Conservation (phyloP, 2,113 vertebrate genomes). For the Pseudorasbora parva region DNA sequence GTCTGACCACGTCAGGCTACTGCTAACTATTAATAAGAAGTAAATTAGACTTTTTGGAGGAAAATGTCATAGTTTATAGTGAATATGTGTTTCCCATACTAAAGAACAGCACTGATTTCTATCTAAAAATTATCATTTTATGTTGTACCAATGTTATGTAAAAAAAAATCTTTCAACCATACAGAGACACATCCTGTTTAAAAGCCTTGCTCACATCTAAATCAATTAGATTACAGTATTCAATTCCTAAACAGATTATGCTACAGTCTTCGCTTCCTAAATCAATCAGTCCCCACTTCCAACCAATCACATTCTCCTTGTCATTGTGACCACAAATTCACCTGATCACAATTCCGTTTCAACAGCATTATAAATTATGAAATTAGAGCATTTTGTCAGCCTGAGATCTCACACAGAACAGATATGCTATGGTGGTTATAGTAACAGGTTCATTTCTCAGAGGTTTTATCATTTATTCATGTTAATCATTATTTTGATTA, state of each 20-base stretch:
- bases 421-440: conserved; percentile 1
- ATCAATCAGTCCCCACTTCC: background rate
- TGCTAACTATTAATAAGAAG: too few species aligned
- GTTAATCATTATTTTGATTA: conserved; percentile 15
- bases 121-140: background rate
- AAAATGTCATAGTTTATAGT: too few species aligned
- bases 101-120: background rate
- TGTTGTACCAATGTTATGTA: background rate
- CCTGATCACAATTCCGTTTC: background rate
- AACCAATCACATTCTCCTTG: background rate
- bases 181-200: background rate
- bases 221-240: conserved; percentile 1
- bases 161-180: background rate
- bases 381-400: background rate
- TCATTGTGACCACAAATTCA: background rate
- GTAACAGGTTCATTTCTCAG: conserved; percentile 7
- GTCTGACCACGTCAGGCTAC: too few species aligned
- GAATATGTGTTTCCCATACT: background rate
- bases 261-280: conserved; percentile 2
- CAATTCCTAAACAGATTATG: background rate
- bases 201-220: conserved; percentile 7
- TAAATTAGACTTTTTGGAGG: too few species aligned
- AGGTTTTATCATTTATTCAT: background rate
- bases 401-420: background rate
- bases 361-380: background rate